Base-by-base conservation (phyloP, 2,797 vertebrate genomes). In the Odontamblyopus lacepedii region DNA sequence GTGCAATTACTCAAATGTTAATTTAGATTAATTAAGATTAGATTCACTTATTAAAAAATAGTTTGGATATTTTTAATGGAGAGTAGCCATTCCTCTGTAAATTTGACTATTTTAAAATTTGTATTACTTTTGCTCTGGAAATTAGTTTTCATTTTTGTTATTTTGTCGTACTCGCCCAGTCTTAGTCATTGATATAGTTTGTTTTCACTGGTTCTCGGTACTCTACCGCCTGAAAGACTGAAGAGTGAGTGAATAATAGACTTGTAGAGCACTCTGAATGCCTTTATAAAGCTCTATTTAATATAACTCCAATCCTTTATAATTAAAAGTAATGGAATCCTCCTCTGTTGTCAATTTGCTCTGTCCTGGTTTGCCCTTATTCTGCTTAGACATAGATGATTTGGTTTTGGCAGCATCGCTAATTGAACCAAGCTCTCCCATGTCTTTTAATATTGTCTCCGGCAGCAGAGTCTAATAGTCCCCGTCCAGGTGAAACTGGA, bases 401-500 rank as follows among this genome's bases (percentile, higher is more conserved):
- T 26, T 4, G 63, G 23, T 48, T 65, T 65, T 48, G n/a, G 41
- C 23, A 67, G 15, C 16, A 19, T 11, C 64, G 53, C 16, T 50
- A 29, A 53, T 32, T 53, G 27, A 53, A 30, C 48, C 18, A 18
- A 38, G 19, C 72, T 55, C 32, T 67, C 50, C 26, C 27, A 62
- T 64, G 64, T 66, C 53, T 65, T 72, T 63, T 53, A 63, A 59
- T 73, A 57, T 56, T 64, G 65, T 66, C 41, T 67, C 60, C 74
- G 2, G 7, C 65, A 63, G 71, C 57, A 30, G 8, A 57, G 16
- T 60, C 65, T 76, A 26, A 67, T 69, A 75, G 76, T 65, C 18
- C 2, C 55, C 53, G 41, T 70, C 70, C 69, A 32, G 67, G 70
- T 55, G 78, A 78, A 55, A 81, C 77, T 53, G 69, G 73, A 83